Evolutionary conservation across 2,888 invertebrate species (phyloP).

Genomic region (Odontocerum albicorne): DNA sequence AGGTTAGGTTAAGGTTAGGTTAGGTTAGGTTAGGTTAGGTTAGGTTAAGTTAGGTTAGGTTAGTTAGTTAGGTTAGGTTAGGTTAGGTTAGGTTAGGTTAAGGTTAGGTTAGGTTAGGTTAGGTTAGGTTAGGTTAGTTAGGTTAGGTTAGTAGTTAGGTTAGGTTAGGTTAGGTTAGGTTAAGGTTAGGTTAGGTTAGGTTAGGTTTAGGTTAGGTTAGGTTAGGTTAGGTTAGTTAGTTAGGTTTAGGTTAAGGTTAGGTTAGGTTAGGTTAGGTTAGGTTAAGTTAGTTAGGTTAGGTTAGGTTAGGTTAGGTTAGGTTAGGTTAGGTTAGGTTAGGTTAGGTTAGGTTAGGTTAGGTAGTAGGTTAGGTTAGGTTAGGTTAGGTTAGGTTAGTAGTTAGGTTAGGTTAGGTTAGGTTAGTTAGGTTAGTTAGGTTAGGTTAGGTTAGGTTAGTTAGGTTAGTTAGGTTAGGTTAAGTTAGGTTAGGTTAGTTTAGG

Average conservation of each 20-base stretch:
- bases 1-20: too few relatives aligned
- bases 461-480: constrained; percentile 4
- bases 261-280: constrained; percentile 11
- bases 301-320: constrained; percentile 21
- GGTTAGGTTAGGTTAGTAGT: constrained; percentile 14
- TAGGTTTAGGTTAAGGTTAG: constrained; percentile 14
- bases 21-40: too few relatives aligned
- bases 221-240: too few relatives aligned
- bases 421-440: constrained; percentile 10
- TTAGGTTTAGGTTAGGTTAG: too few relatives aligned
- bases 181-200: constrained; percentile 21
- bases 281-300: not conserved
- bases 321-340: constrained; percentile 23
- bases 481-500: constrained; percentile 6
- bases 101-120: constrained; percentile 12
- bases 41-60: too few relatives aligned
- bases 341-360: constrained; percentile 31
- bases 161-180: constrained; percentile 11
- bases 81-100: constrained; percentile 16
- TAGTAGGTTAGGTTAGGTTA: constrained; percentile 7
- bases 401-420: constrained; percentile 14
- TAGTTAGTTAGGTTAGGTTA: too few relatives aligned
- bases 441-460: constrained; percentile 7
- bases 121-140: constrained; percentile 17
- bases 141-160: constrained; percentile 15